phyloP scores from a whole-genome alignment of 2,113 vertebrate genomes.

The Dascyllus trimaculatus region DNA sequence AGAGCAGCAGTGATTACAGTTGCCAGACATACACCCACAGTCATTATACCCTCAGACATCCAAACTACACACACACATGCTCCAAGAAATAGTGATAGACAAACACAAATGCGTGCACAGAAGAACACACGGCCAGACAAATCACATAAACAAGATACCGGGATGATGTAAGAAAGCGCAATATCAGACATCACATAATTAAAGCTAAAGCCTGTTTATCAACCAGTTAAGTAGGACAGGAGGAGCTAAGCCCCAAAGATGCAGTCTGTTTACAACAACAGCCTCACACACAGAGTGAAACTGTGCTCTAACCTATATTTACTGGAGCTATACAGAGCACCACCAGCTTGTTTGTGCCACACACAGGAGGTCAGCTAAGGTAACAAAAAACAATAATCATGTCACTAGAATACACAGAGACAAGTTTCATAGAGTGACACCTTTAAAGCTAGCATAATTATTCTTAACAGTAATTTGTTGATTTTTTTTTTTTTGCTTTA shows the following conservation, averaged over 20 bases:
- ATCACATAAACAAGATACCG: slow-evolving; percentile 65
- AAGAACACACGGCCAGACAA: slow-evolving; percentile 45
- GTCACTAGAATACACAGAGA: neutral
- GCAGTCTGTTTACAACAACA: slow-evolving; percentile 68
- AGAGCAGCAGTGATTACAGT: slow-evolving; percentile 35
- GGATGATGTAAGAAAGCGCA: slow-evolving; percentile 78
- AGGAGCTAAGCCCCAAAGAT: slow-evolving; percentile 62
- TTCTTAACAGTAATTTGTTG: no score
- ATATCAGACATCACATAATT: slow-evolving; percentile 69
- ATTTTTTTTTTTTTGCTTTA: no score
- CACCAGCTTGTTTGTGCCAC: neutral
- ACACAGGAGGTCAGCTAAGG: neutral
- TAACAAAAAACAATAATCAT: neutral
- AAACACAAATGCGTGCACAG: slow-evolving; percentile 13
- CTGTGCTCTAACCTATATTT: slow-evolving; percentile 26
- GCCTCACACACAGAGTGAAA: slow-evolving; percentile 15
- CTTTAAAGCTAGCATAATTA: neutral
- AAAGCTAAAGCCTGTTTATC: slow-evolving; percentile 71
- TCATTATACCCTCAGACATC: slow-evolving; percentile 45
- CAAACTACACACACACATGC: slow-evolving; percentile 13
- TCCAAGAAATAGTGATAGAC: slow-evolving; percentile 13
- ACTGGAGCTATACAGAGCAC: slow-evolving; percentile 4
- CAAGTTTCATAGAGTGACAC: neutral
- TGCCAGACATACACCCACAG: slow-evolving; percentile 55
- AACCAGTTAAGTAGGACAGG: slow-evolving; percentile 65